phyloP scores from a whole-genome alignment of 2,113 vertebrate species.

The Butastur rufipennis region DNA sequence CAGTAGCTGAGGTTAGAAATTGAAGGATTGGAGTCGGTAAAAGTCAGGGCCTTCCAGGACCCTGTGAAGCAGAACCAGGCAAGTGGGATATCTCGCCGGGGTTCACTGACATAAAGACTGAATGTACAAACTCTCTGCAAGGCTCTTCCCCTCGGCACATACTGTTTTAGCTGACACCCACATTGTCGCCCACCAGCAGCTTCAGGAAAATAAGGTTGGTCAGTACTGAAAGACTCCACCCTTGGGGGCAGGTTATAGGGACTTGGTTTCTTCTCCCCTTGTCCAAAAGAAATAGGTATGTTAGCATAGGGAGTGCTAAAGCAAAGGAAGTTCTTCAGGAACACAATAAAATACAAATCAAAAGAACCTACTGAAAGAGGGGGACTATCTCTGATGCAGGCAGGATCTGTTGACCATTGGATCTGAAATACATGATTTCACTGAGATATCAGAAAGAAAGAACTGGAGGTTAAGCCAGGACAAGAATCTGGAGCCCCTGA shows the following conservation, averaged over 20 bases:
- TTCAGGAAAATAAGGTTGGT: background rate
- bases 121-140: background rate
- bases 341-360: background rate
- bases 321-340: background rate
- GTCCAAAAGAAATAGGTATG: background rate
- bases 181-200: background rate
- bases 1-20: background rate
- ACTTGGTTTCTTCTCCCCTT: background rate
- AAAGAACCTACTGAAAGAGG: background rate
- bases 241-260: background rate
- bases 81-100: fast-evolving
- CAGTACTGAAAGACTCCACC: background rate
- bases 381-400: background rate
- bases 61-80: background rate
- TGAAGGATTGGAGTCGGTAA: background rate
- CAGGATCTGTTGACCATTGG: background rate
- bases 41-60: background rate
- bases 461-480: background rate
- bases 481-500: background rate
- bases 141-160: background rate
- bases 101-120: background rate
- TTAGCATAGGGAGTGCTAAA: background rate
- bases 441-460: background rate
- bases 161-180: background rate
- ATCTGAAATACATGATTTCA: background rate